Percentiles rank a stretch among this genome's conserved stretches.
These are phyloP conservation scores for Cephus rjabovi DNA, from an alignment of 2,888 invertebrate genomes.

Conservation along the genomic window DNA sequence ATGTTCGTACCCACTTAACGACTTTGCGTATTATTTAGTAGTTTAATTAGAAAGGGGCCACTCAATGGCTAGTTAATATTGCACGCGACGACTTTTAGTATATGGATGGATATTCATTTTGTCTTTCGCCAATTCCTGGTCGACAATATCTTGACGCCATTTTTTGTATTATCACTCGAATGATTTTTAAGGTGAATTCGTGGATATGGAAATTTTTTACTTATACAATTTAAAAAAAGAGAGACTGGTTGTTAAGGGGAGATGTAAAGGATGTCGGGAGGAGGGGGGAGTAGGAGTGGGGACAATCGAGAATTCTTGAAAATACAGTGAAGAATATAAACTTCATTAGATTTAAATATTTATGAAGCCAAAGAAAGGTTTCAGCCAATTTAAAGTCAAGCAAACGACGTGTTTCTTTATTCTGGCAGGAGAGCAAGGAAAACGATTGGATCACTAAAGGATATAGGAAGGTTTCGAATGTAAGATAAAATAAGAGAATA, in stretches of 20 bases:
- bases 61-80: conserved; percentile 47
- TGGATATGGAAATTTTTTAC: neutral
- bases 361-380: conserved; percentile 45
- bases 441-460: conserved; percentile 1
- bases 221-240: neutral
- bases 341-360: conserved; percentile 60
- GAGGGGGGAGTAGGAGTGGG: neutral
- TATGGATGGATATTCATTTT: neutral
- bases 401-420: conserved; percentile 49
- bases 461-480: conserved; percentile 3
- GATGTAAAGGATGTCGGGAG: neutral
- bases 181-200: neutral
- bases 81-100: conserved; percentile 13
- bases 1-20: conserved; percentile 46
- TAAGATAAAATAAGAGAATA: neutral
- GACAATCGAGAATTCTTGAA: neutral
- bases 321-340: conserved; percentile 35
- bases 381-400: conserved; percentile 51
- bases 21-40: conserved; percentile 57
- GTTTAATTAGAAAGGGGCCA: conserved; percentile 55
- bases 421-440: conserved; percentile 26
- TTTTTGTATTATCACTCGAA: neutral
- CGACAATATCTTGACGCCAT: neutral
- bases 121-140: neutral
- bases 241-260: neutral